Evolutionary conservation across 2,888 invertebrate genomes (phyloP), one percentile per base, ranked within the genome.

Genomic region (Dioctria rufipes): DNA sequence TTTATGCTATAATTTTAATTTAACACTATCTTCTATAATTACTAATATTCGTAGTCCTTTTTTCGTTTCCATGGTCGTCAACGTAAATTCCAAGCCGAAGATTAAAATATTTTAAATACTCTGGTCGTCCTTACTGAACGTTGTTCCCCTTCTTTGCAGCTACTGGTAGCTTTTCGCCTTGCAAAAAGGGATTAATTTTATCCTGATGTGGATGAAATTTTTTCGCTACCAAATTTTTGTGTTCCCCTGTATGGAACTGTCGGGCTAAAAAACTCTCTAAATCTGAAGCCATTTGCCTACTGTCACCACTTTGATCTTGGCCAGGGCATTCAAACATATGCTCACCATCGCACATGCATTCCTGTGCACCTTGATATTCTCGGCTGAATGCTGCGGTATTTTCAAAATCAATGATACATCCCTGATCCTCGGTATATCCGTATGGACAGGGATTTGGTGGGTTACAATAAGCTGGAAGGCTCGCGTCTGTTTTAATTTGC

Each of bases 371-470:
- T 88, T 98, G 97, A 89, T 96, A 98, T 86, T 96, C 94, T 5
- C 98, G 94, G 87, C 98, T 98, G 90, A 96, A 98, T 0, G 95
- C 94, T 0, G 98, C 98, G 0, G 97, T 96, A 89, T 99, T 98
- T 88, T 97, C 96, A 87, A 99, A 98, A 84, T 95, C 93, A 83
- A 93, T 94, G 86, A 97, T 92, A 88, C 99, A 99, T 83, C 96
- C 96, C 89, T 97, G 95, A 66, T 94, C 93, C 85, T 93, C 96
- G 92, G 89, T 86, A 87, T 96, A 98, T 84, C 98, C 99, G 81
- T 96, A 93, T 2, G 99, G 99, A 87, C 99, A 99, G 0, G 99
- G 99, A 89, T 99, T 99, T 2, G 99, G 99, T 1, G 99, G 99
- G 89, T 98, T 98, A 89, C 99, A 99, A 89, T 99, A 99, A 37